These are phyloP conservation scores for Lepus townsendii DNA, from an alignment of 2,797 vertebrate species.

Conservation along the genomic window DNA sequence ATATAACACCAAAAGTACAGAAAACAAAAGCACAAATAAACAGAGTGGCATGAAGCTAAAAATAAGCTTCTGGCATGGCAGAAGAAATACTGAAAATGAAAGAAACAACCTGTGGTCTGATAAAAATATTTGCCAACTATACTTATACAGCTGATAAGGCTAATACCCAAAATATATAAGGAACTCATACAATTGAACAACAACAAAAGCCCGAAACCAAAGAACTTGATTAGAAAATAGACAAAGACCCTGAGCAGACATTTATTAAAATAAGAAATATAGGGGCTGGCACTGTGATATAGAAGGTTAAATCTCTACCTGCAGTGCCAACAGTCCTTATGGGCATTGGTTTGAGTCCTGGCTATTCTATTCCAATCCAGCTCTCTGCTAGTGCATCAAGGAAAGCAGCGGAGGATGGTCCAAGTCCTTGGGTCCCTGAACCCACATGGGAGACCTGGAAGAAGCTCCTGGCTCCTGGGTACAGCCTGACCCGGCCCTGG, in stretches of 20 bases:
- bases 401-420: too few species aligned
- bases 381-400: too few species aligned
- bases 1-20: background rate
- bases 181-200: background rate
- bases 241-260: background rate
- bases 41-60: background rate
- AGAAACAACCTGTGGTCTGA: background rate
- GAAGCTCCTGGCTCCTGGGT: too few species aligned
- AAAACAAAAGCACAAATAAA: background rate
- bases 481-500: too few species aligned
- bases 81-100: background rate
- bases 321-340: too few species aligned
- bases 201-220: background rate
- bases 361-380: too few species aligned
- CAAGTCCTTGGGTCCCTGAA: too few species aligned
- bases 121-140: background rate
- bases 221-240: background rate
- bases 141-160: background rate
- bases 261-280: background rate
- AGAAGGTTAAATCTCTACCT: too few species aligned
- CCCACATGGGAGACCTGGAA: too few species aligned
- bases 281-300: too few species aligned
- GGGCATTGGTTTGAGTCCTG: too few species aligned
- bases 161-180: background rate
- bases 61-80: background rate